phyloP scores from a whole-genome alignment of 2,888 invertebrate species.

The Deilephila porcellus region DNA sequence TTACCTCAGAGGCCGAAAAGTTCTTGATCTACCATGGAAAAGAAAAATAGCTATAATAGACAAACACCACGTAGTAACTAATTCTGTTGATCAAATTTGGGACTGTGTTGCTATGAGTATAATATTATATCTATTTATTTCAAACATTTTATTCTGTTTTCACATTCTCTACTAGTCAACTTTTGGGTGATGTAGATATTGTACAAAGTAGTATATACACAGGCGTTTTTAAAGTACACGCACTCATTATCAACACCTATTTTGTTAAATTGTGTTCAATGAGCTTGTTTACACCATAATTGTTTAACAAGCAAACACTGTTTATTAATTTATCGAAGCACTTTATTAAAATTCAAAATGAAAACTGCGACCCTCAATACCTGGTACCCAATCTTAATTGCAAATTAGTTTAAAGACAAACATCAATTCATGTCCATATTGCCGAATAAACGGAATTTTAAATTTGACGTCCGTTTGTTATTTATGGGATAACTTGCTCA shows the following conservation, averaged over 20 bases:
- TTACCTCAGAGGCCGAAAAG: no score
- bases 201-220: not conserved
- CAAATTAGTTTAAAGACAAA: slow-evolving; percentile 54
- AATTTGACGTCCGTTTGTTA: not conserved
- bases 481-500: not conserved
- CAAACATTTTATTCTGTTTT: no score
- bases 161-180: no score
- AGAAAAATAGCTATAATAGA: no score
- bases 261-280: not conserved
- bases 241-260: not conserved
- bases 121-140: no score
- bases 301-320: slow-evolving; percentile 15
- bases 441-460: slow-evolving; percentile 9
- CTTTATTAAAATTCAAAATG: slow-evolving; percentile 45
- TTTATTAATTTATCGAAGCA: slow-evolving; percentile 24
- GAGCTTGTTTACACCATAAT: not conserved
- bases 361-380: slow-evolving; percentile 44
- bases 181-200: no score
- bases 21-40: no score
- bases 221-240: not conserved
- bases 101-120: no score
- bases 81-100: no score
- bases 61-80: no score
- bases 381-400: slow-evolving; percentile 45
- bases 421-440: slow-evolving; percentile 43